A percentile compares a stretch with the other conserved stretches of the same genome.
These are phyloP conservation scores for Orius insidiosus DNA, from an alignment of 1,140 invertebrate species.

Conservation along the genomic window DNA sequence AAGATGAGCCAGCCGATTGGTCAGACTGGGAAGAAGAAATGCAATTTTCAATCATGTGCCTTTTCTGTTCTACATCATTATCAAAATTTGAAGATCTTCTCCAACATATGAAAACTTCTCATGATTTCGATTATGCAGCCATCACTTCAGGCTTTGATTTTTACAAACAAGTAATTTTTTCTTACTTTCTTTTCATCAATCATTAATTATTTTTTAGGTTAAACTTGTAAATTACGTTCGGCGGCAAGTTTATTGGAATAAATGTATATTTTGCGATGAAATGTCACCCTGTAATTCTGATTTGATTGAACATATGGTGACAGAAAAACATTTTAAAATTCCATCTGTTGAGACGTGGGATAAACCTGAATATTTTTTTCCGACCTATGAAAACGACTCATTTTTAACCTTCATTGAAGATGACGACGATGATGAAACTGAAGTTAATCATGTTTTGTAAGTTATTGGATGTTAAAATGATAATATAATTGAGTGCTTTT, in stretches of 20 bases:
- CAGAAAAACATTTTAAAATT: conserved; percentile 44
- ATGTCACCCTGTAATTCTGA: conserved; percentile 35
- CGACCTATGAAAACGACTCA: conserved; percentile 79
- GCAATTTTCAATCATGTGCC: conserved; percentile 41
- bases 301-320: conserved; percentile 50
- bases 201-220: conserved; percentile 37
- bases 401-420: conserved; percentile 65
- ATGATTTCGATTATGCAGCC: conserved; percentile 48
- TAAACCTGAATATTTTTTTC: conserved; percentile 77
- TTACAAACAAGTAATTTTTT: conserved; percentile 53
- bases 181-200: no score
- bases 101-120: conserved; percentile 45
- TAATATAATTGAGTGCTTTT: no score
- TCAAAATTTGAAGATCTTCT: conserved; percentile 39
- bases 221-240: conserved; percentile 82
- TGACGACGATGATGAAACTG: conserved; percentile 28
- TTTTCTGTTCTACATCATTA: conserved; percentile 46
- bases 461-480: no score
- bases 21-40: conserved; percentile 61
- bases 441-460: conserved; percentile 10
- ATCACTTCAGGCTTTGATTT: conserved; percentile 44
- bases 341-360: conserved; percentile 49
- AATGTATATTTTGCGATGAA: conserved; percentile 54
- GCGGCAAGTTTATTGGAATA: conserved; percentile 47
- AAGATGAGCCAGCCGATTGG: conserved; percentile 48